Evolutionary conservation across 2,888 invertebrate species (phyloP).

Genomic region (Tipula unca): DNA sequence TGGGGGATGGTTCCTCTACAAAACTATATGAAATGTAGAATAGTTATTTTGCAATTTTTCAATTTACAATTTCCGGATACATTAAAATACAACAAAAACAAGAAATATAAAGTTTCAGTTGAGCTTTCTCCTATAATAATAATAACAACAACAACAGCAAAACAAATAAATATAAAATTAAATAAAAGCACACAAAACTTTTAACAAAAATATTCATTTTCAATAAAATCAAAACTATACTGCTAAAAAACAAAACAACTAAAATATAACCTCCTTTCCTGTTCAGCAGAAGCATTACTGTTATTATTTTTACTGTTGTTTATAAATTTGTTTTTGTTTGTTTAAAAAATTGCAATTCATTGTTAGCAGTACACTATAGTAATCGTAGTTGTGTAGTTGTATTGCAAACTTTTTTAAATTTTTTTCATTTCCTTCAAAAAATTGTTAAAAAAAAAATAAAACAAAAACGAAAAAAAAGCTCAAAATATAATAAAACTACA

Average conservation of each 20-base stretch:
- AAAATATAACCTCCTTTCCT: conserved; percentile 1
- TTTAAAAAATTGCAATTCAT: background rate
- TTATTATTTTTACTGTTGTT: background rate
- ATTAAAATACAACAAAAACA: background rate
- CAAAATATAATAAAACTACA: background rate
- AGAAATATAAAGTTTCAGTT: background rate
- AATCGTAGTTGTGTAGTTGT: background rate
- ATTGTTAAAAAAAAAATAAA: background rate
- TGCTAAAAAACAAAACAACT: background rate
- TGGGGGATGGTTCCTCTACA: background rate
- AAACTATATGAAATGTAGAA: background rate
- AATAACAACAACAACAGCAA: background rate
- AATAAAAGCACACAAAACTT: background rate
- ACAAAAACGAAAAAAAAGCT: background rate
- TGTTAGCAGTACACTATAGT: background rate
- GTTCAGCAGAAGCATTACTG: background rate
- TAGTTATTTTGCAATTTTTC: background rate
- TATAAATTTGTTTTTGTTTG: background rate
- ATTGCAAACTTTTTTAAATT: background rate
- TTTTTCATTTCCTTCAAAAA: background rate
- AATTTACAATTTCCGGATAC: background rate
- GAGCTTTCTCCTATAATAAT: background rate
- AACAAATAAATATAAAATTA: background rate
- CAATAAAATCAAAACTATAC: background rate
- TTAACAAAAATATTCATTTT: conserved; percentile 14